A percentile compares a stretch with the other conserved stretches of the same genome.
These are phyloP conservation scores for Lycophotia porphyrea DNA, from an alignment of 2,888 invertebrate genomes.

Conservation along the genomic window DNA sequence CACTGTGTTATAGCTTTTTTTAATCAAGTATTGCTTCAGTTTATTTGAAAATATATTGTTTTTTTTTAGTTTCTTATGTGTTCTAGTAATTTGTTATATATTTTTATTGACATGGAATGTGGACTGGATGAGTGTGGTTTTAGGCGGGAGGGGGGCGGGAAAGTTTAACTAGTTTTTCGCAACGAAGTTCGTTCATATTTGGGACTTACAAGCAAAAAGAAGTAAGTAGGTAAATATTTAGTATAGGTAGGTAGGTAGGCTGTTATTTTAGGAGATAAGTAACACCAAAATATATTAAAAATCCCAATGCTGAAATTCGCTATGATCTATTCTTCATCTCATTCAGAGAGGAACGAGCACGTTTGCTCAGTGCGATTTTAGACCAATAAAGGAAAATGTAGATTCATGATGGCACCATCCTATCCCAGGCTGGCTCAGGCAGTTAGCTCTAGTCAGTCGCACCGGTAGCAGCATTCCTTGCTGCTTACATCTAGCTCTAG, in stretches of 20 bases:
- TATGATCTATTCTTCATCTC: no score
- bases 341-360: neutral
- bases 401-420: neutral
- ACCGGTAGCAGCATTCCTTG: neutral
- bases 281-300: neutral
- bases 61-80: no score
- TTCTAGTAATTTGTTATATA: no score
- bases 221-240: neutral
- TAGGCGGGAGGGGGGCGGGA: no score
- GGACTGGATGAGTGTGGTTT: no score
- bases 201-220: neutral
- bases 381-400: neutral
- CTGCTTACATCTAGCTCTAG: neutral
- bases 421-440: neutral
- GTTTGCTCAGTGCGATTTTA: neutral
- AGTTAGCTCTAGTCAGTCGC: neutral
- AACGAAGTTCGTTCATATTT: no score
- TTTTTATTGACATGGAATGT: no score
- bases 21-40: no score
- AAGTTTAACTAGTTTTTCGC: no score
- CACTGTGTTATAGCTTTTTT: no score
- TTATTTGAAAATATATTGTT: no score
- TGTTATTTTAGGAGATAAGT: neutral
- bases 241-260: no score
- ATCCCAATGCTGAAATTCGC: neutral